Evolutionary conservation across 2,113 vertebrate species (phyloP).

Genomic region (Amia ocellicauda): DNA sequence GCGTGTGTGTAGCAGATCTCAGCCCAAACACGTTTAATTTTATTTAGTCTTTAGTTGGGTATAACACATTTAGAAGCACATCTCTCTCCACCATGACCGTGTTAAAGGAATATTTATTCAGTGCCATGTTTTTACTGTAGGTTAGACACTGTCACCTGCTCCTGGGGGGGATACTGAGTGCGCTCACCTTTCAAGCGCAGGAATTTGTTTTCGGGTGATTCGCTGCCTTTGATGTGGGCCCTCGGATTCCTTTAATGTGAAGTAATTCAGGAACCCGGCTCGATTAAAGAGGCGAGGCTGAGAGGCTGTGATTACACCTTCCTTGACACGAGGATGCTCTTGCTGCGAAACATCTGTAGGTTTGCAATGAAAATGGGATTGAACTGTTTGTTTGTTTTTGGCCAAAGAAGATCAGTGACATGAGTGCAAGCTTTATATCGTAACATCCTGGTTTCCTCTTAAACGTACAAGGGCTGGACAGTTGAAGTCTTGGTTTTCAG

Average conservation of each 20-base stretch:
- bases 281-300: constrained; percentile 55
- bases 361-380: background rate
- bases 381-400: constrained; percentile 12
- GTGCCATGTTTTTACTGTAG: background rate
- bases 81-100: background rate
- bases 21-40: background rate
- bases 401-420: background rate
- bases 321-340: constrained; percentile 19
- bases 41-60: background rate
- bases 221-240: constrained; percentile 59
- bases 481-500: background rate
- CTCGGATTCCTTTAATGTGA: constrained; percentile 63
- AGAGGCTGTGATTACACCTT: constrained; percentile 63
- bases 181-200: constrained; percentile 57
- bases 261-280: constrained; percentile 60
- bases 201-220: constrained; percentile 39
- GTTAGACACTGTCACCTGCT: constrained; percentile 49
- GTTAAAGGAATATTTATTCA: background rate
- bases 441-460: constrained; percentile 23
- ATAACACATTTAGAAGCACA: no score
- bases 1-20: background rate
- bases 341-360: no score
- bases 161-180: constrained; percentile 62
- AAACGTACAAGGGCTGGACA: background rate
- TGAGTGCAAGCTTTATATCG: no score